phyloP scores from a whole-genome alignment of 2,888 invertebrate genomes.

The Pristionchus maxplancki region DNA sequence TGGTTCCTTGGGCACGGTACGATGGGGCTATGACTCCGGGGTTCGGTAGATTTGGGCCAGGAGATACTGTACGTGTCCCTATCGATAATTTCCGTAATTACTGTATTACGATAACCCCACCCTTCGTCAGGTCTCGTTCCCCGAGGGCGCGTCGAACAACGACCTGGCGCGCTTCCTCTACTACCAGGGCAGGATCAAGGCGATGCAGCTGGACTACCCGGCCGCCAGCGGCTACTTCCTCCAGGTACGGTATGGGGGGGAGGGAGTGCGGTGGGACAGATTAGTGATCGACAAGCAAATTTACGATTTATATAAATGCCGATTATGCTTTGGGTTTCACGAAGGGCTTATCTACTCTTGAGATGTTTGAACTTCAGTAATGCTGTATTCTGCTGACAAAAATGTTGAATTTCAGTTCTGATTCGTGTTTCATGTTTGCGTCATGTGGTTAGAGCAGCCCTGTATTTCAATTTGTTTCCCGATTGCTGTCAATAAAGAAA shows the following conservation, averaged over 20 bases:
- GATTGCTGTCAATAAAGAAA: no score
- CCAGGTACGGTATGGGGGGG: constrained; percentile 80
- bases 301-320: not conserved
- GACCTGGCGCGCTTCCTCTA: constrained; percentile 98
- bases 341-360: no score
- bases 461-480: no score
- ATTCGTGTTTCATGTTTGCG: no score
- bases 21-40: no score
- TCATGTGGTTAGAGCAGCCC: no score
- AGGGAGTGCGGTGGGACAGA: not conserved
- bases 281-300: not conserved
- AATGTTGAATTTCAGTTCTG: no score
- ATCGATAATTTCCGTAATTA: not conserved
- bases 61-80: not conserved
- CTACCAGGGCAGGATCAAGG: constrained; percentile 95
- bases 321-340: no score
- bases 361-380: not conserved
- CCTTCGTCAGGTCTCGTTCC: constrained; percentile 84
- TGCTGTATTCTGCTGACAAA: not conserved
- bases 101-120: not conserved
- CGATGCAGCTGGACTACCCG: constrained; percentile 94
- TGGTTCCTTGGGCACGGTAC: constrained; percentile 87
- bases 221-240: constrained; percentile 96
- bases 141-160: constrained; percentile 97
- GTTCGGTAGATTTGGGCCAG: no score